Conservation (phyloP, 1,140 invertebrate genomes). For the Drosophila nikananu region DNA sequence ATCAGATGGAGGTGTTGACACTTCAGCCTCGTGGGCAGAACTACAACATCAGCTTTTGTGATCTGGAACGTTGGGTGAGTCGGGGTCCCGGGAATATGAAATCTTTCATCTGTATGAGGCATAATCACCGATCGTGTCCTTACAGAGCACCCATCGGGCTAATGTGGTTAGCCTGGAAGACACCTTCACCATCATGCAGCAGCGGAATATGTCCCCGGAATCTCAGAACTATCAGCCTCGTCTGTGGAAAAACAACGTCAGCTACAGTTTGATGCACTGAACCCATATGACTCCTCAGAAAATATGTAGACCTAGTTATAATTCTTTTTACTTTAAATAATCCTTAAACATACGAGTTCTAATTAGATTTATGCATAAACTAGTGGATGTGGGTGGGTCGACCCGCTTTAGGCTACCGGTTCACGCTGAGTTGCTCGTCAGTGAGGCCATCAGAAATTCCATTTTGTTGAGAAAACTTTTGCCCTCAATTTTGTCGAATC, state of each 20-base stretch:
- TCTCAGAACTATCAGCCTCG: slow-evolving; percentile 35
- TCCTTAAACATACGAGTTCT: slow-evolving; percentile 21
- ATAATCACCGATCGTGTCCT: background rate
- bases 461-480: slow-evolving; percentile 98
- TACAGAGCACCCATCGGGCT: slow-evolving; percentile 76
- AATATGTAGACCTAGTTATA: slow-evolving; percentile 20
- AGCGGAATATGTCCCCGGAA: slow-evolving; percentile 30
- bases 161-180: slow-evolving; percentile 76
- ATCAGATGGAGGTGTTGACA: slow-evolving; percentile 20
- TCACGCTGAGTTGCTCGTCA: slow-evolving; percentile 87
- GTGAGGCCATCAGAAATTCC: slow-evolving; percentile 97
- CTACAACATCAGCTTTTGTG: slow-evolving; percentile 75
- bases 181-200: slow-evolving; percentile 60
- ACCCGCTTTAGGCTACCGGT: background rate
- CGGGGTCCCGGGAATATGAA: background rate
- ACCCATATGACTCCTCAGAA: background rate
- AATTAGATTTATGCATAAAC: slow-evolving; percentile 14
- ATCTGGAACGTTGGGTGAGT: slow-evolving; percentile 81
- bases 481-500: slow-evolving; percentile 98
- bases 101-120: too few species aligned
- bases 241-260: slow-evolving; percentile 47
- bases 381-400: background rate
- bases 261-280: slow-evolving; percentile 56
- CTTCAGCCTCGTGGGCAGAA: slow-evolving; percentile 38
- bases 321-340: slow-evolving; percentile 43